These are phyloP conservation scores for Microctonus hyperodae DNA, from an alignment of 2,888 invertebrate genomes.

Conservation along the genomic window DNA sequence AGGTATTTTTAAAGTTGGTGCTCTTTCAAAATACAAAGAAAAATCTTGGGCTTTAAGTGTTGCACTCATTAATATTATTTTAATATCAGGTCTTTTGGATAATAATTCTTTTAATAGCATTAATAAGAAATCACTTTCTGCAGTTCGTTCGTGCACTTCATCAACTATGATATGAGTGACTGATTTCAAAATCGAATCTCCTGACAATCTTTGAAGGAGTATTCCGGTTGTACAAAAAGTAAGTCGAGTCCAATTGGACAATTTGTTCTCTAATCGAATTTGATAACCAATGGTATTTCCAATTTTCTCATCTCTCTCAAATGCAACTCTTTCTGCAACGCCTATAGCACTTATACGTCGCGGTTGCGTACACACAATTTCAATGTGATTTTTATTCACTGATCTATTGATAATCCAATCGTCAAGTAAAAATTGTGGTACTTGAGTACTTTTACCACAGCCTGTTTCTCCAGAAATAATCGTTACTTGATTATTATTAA, in stretches of 20 bases:
- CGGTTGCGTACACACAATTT: constrained; percentile 93
- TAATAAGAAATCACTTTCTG: constrained; percentile 89
- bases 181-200: constrained; percentile 76
- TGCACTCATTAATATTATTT: constrained; percentile 92
- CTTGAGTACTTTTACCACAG: constrained; percentile 85
- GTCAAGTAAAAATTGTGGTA: constrained; percentile 94
- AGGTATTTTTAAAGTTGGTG: constrained; percentile 82
- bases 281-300: constrained; percentile 77
- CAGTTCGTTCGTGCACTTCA: constrained; percentile 92
- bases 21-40: constrained; percentile 80
- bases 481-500: constrained; percentile 71
- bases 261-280: constrained; percentile 81
- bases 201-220: constrained; percentile 80
- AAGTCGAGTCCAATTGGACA: constrained; percentile 79
- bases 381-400: constrained; percentile 70
- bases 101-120: constrained; percentile 82
- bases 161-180: constrained; percentile 89
- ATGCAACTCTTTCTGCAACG: constrained; percentile 89
- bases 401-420: constrained; percentile 76
- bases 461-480: constrained; percentile 87
- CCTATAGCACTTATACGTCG: constrained; percentile 90
- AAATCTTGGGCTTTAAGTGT: constrained; percentile 88
- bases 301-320: constrained; percentile 81
- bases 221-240: constrained; percentile 96
- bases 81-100: constrained; percentile 75